Evolutionary conservation across 1,140 invertebrate genomes (phyloP).

Genomic region (Drosophila cardini): DNA sequence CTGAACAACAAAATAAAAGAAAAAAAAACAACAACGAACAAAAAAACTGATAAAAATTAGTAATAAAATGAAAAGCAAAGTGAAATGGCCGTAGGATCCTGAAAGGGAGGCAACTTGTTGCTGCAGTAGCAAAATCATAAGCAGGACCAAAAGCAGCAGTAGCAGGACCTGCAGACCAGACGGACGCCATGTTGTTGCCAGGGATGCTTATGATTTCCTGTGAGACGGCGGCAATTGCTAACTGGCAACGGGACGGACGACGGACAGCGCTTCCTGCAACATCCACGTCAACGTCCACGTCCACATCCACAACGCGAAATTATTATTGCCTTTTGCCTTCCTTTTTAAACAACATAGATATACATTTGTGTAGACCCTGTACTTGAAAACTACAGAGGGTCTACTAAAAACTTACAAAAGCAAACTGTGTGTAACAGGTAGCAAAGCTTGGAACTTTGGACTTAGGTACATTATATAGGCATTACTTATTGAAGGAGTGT

Average conservation of each 20-base stretch:
- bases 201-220: constrained; percentile 68
- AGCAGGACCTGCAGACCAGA: neutral
- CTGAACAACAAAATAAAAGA: neutral
- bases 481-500: too few species aligned
- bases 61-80: constrained; percentile 83
- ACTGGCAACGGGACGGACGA: constrained; percentile 4
- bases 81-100: constrained; percentile 74
- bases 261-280: constrained; percentile 64
- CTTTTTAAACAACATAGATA: constrained; percentile 23
- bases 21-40: neutral
- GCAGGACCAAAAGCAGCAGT: constrained; percentile 17
- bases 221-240: constrained; percentile 31
- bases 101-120: constrained; percentile 66
- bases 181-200: constrained; percentile 44
- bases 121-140: constrained; percentile 1
- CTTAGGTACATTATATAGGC: too few species aligned
- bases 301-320: constrained; percentile 66
- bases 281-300: constrained; percentile 40
- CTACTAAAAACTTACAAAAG: too few species aligned
- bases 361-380: neutral
- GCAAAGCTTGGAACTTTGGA: too few species aligned
- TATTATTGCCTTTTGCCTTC: constrained; percentile 75
- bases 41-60: constrained; percentile 69
- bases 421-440: too few species aligned
- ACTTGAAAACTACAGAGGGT: too few species aligned